Evolutionary conservation across 2,113 vertebrate genomes (phyloP), one percentile per base, ranked within the genome.

Genomic region (Hippoglossus stenolepis): DNA sequence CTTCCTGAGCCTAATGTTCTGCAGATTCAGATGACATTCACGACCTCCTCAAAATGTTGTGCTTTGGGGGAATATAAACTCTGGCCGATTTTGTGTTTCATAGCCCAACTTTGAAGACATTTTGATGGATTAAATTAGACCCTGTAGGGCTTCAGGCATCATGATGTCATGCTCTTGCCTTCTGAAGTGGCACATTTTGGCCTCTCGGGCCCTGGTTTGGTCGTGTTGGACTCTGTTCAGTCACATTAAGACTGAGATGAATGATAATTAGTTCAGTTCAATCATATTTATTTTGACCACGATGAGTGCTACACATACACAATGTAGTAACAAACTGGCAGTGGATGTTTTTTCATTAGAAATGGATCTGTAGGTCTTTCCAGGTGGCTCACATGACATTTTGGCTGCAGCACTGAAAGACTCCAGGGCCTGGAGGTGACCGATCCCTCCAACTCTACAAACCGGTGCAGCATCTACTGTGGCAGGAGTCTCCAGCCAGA

Each of bases 121-220:
- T 75, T 80, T 0, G 40, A 23, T 13, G 35, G 73, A 89, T 82
- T 82, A n/a, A 83, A 83, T 85, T 77, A 83, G 63, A 82, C 9
- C 51, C 51, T 7, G 38, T 43, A 24, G 68, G 67, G 71, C 53
- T 58, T 87, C 38, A 9, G 23, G 80, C 85, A 28, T 62, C 58
- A 24, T 87, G 82, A 85, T 77, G 82, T 85, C 84, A 88, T 71
- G 71, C 56, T 61, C n/a, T 35, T 63, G 28, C 35, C 59, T 35
- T 82, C 75, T 84, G 84, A 78, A 84, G 82, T 76, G 82, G 75
- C 65, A 63, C 38, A 0, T 10, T 72, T 49, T 74, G 86, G 72
- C 67, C 53, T 68, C 35, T 57, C 11, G 14, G 73, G 47, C 8
- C 17, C 47, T 51, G 18, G 20, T 51, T 56, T 23, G 60, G 38